Evolutionary conservation across 2,888 invertebrate genomes (phyloP).

Genomic region (Gryllus longicercus): DNA sequence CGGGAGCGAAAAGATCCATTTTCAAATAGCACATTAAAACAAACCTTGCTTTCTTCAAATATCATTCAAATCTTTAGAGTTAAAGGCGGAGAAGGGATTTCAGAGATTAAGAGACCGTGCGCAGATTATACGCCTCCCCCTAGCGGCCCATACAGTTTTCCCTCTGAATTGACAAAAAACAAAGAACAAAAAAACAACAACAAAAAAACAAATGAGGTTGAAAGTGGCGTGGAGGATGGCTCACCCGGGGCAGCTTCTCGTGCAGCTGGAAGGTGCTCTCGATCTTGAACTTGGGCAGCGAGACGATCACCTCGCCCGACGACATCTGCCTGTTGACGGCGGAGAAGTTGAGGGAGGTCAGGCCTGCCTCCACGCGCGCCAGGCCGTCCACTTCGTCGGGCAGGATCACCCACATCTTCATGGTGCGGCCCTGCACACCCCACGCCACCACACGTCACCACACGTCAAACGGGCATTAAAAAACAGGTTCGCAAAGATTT

Average conservation of each 20-base stretch:
- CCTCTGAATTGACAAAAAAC: too few relatives aligned
- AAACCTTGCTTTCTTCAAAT: too few relatives aligned
- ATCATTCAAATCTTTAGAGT: too few relatives aligned
- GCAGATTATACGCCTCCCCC: too few relatives aligned
- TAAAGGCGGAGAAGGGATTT: too few relatives aligned
- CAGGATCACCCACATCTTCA: background rate
- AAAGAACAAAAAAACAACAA: too few relatives aligned
- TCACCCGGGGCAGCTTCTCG: background rate
- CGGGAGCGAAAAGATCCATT: too few relatives aligned
- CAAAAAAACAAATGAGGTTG: too few relatives aligned
- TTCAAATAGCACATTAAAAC: too few relatives aligned
- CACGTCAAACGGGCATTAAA: background rate
- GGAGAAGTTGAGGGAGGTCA: background rate
- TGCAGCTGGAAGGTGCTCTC: slow-evolving; percentile 23
- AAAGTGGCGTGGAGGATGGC: background rate
- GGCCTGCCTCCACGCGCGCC: background rate
- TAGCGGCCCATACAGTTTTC: too few relatives aligned
- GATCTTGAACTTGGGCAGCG: slow-evolving; percentile 25
- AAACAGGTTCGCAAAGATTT: too few relatives aligned
- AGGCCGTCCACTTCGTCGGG: background rate
- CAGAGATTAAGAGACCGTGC: too few relatives aligned
- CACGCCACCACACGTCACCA: background rate
- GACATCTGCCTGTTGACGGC: background rate
- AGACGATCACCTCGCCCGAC: background rate
- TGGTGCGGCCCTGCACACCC: background rate